Percentiles rank a stretch among this genome's conserved stretches.
These are phyloP conservation scores for Himalopsyche japonica DNA, from an alignment of 2,888 invertebrate genomes.

Conservation along the genomic window DNA sequence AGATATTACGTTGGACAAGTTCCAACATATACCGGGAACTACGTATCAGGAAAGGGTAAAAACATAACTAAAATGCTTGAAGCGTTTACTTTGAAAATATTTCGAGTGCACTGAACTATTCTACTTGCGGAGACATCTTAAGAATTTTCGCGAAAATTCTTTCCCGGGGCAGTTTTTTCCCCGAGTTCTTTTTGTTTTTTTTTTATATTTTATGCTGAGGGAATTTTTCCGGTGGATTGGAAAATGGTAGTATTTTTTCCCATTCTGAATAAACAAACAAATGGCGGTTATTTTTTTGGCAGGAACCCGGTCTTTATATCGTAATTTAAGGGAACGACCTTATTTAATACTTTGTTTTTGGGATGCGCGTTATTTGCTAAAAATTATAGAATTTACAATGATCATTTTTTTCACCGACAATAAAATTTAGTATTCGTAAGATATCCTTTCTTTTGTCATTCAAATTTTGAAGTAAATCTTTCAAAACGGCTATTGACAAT, in stretches of 20 bases:
- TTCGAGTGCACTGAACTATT: conserved; percentile 7
- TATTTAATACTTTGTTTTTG: not conserved
- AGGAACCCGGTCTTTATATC: not conserved
- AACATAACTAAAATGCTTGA: conserved; percentile 12
- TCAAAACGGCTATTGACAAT: too few species aligned
- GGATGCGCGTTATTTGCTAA: not conserved
- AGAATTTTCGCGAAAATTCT: not conserved
- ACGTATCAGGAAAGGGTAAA: not conserved
- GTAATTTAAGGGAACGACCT: not conserved
- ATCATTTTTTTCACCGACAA: too few species aligned
- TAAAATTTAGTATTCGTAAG: too few species aligned
- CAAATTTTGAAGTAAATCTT: too few species aligned
- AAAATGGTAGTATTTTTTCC: not conserved
- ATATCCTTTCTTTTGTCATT: too few species aligned
- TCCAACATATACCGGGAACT: not conserved
- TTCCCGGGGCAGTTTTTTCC: not conserved
- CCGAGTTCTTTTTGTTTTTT: not conserved
- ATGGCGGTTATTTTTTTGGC: not conserved
- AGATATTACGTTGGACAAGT: conserved; percentile 5
- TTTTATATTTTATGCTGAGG: not conserved
- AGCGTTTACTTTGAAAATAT: conserved; percentile 10
- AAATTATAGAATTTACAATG: too few species aligned
- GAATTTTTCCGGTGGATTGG: not conserved
- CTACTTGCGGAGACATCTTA: not conserved
- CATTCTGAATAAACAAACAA: not conserved